Percentiles rank a stretch among this genome's conserved stretches.
These are phyloP conservation scores for Eupithecia insigniata DNA, from an alignment of 2,888 invertebrate species.

Conservation along the genomic window DNA sequence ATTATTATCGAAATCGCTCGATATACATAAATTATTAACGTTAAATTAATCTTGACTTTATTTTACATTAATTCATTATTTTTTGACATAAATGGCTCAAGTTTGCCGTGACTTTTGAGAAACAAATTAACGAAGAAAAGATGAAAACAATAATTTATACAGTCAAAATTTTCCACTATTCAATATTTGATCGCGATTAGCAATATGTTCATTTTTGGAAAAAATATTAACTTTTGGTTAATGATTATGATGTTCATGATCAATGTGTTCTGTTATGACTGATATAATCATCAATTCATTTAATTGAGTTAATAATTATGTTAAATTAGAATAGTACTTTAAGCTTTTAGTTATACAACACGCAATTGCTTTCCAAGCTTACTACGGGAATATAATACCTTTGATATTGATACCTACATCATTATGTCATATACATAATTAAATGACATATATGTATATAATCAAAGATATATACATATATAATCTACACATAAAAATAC, in stretches of 20 bases:
- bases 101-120: slow-evolving; percentile 31
- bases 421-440: too few species aligned
- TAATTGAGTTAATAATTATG: background rate
- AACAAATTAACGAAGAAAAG: background rate
- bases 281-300: background rate
- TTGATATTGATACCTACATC: too few species aligned
- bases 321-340: background rate
- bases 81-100: slow-evolving; percentile 15
- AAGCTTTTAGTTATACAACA: background rate
- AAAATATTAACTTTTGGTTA: background rate
- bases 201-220: background rate
- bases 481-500: too few species aligned
- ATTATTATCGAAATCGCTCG: slow-evolving; percentile 40
- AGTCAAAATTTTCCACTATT: slow-evolving; percentile 1
- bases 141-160: slow-evolving; percentile 23
- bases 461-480: too few species aligned
- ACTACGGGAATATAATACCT: background rate
- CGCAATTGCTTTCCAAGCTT: background rate
- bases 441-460: too few species aligned
- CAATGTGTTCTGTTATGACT: too few species aligned
- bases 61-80: slow-evolving; percentile 26
- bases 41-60: slow-evolving; percentile 31
- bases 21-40: slow-evolving; percentile 36
- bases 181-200: slow-evolving; percentile 2
- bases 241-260: too few species aligned